Percentiles rank a stretch among this genome's conserved stretches.
Evolutionary conservation across 2,888 invertebrate species (phyloP).

Genomic region (Scaptomyza reducta): DNA sequence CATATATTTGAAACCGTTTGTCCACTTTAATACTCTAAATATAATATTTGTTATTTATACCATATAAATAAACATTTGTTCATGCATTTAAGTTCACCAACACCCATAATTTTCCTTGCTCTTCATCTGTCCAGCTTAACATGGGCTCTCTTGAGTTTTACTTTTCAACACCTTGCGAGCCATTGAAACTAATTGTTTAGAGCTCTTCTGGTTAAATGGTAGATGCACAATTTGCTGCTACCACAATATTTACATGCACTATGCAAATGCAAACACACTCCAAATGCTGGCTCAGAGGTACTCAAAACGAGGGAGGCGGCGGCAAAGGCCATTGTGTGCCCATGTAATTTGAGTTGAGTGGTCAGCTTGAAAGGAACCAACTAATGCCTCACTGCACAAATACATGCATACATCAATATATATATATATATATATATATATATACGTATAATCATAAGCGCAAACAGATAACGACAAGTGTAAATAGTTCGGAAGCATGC

Average conservation of each 20-base stretch:
- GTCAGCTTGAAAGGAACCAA: constrained; percentile 49
- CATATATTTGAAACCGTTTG: too few relatives aligned
- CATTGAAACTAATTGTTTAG: constrained; percentile 13
- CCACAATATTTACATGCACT: constrained; percentile 54
- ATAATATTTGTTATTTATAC: too few relatives aligned
- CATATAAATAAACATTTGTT: too few relatives aligned
- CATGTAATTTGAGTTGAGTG: constrained; percentile 60
- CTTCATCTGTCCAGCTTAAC: too few relatives aligned
- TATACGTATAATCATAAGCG: constrained; percentile 41
- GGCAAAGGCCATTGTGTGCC: constrained; percentile 16
- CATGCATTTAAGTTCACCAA: too few relatives aligned
- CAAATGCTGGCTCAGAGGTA: constrained; percentile 36
- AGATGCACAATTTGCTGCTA: constrained; percentile 14
- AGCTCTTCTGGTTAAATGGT: constrained; percentile 7
- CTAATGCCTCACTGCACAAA: constrained; percentile 23
- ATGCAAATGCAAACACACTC: constrained; percentile 57
- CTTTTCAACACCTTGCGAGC: not conserved
- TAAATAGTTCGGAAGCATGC: constrained; percentile 28
- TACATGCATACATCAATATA: constrained; percentile 1
- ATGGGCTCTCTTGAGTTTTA: not conserved
- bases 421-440: too few relatives aligned
- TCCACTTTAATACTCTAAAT: too few relatives aligned
- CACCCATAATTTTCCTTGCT: too few relatives aligned
- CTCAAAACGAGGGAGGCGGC: not conserved
- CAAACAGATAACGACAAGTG: constrained; percentile 30